Evolutionary conservation across 2,888 invertebrate species (phyloP).

Genomic region (Cantharis rufa): DNA sequence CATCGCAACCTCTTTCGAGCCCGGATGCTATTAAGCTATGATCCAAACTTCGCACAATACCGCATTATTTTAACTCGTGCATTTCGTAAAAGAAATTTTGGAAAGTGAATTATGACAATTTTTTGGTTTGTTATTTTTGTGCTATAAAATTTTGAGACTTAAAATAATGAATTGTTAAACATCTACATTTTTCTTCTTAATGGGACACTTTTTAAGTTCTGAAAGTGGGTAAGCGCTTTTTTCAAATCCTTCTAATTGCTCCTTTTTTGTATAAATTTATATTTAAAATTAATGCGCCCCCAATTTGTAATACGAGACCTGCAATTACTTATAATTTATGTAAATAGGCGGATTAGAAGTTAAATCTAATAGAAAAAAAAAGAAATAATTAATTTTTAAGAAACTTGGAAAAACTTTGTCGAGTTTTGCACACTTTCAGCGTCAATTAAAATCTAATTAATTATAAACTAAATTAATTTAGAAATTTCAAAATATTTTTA

Average conservation of each 20-base stretch:
- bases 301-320: neutral
- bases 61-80: neutral
- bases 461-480: neutral
- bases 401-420: neutral
- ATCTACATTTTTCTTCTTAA: neutral
- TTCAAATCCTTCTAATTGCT: neutral
- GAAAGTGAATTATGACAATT: neutral
- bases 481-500: neutral
- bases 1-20: constrained; percentile 21
- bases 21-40: constrained; percentile 22
- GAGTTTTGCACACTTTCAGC: neutral
- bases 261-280: neutral
- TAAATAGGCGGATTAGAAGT: neutral
- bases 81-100: neutral
- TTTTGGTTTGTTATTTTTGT: neutral
- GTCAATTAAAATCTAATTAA: neutral
- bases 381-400: neutral
- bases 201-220: constrained; percentile 1
- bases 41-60: neutral
- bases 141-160: neutral
- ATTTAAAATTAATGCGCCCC: neutral
- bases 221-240: constrained; percentile 2
- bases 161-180: neutral
- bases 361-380: neutral
- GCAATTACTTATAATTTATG: neutral